Evolutionary conservation across 2,113 vertebrate species (phyloP), one percentile per base, ranked within the genome.

Genomic region (Varanus komodoensis): DNA sequence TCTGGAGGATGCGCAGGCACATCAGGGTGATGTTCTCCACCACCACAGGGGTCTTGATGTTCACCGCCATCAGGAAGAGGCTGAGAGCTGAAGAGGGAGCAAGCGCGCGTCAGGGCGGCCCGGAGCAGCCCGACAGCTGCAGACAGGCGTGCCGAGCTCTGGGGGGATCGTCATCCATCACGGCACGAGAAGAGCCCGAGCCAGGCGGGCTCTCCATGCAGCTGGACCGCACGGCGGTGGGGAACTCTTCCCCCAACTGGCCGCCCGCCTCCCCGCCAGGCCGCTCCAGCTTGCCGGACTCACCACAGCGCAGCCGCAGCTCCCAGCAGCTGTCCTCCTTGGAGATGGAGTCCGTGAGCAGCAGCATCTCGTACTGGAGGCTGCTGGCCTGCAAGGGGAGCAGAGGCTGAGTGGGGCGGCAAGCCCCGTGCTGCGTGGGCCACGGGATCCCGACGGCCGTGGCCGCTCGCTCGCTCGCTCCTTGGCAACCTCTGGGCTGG

Each of bases 321-420:
- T 99, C 99, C 99, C 99, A 99, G 97, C 99, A 99, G 92, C 98
- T 98, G 93, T 99, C 99, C 81, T 99, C 99, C 93, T 98, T 99
- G 0, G 99, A 99, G 96, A 99, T 99, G 23, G 99, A 99, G 93
- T 99, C 99, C 0, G 99, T 99, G 64, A 99, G 97, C 86, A 99
- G 96, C 95, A 99, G 95, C 99, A 99, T 99, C 90, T 99, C 99
- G 48, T 99, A 99, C 96, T 99, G 99, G 85, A 99, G 98, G 95
- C 98, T 98, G 96, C 99, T 99, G 2, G 99, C 99, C 99, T 99
- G 95, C 29, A 91, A 93, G 27, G 0, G 25, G 0, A 44, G 21
- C 23, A 21, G 67, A 91, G 68, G 69, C 7, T 68, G 11, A 25
- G 1, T 3, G 3, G 54, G 2, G 85, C 84, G 84, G 68, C 69